phyloP scores from a whole-genome alignment of 2,797 vertebrate genomes.

The Sphaeramia orbicularis region DNA sequence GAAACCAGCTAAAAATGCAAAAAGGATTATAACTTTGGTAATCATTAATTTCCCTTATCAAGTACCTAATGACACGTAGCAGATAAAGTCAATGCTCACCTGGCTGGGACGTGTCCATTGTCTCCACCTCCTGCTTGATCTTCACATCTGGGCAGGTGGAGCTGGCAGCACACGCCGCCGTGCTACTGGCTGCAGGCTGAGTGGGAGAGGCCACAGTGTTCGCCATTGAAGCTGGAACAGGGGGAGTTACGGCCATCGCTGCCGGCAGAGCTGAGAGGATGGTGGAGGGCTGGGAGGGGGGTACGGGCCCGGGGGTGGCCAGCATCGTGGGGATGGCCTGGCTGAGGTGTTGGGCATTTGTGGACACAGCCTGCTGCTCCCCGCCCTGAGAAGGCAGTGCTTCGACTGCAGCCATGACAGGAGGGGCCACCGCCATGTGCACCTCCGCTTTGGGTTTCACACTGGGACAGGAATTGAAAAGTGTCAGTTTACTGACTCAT shows the following conservation, averaged over 20 bases:
- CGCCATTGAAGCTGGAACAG: slow-evolving; percentile 88
- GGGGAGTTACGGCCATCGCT: slow-evolving; percentile 87
- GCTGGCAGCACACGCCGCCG: slow-evolving; percentile 87
- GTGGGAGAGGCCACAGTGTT: slow-evolving; percentile 91
- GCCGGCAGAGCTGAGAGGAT: slow-evolving; percentile 90
- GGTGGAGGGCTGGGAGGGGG: slow-evolving; percentile 90
- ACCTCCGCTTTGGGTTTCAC: slow-evolving; percentile 95
- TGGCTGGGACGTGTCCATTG: slow-evolving; percentile 89
- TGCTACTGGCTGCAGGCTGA: slow-evolving; percentile 88
- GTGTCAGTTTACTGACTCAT: not conserved
- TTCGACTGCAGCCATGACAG: slow-evolving; percentile 91
- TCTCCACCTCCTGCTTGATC: slow-evolving; percentile 94
- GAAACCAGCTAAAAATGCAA: not conserved
- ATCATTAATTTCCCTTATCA: not conserved
- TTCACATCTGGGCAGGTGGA: slow-evolving; percentile 91
- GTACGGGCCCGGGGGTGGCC: slow-evolving; percentile 87
- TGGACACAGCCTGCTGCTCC: slow-evolving; percentile 89
- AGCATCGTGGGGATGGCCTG: slow-evolving; percentile 91
- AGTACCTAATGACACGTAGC: not conserved
- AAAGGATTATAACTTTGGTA: no score
- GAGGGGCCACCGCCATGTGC: slow-evolving; percentile 91
- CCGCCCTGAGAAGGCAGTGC: slow-evolving; percentile 88
- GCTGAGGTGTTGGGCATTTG: slow-evolving; percentile 89
- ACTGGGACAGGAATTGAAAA: slow-evolving; percentile 71
- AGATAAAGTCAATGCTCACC: slow-evolving; percentile 58